A percentile compares a stretch with the other conserved stretches of the same genome.
phyloP scores from a whole-genome alignment of 2,888 invertebrate species.

The Microctonus aethiopoides region DNA sequence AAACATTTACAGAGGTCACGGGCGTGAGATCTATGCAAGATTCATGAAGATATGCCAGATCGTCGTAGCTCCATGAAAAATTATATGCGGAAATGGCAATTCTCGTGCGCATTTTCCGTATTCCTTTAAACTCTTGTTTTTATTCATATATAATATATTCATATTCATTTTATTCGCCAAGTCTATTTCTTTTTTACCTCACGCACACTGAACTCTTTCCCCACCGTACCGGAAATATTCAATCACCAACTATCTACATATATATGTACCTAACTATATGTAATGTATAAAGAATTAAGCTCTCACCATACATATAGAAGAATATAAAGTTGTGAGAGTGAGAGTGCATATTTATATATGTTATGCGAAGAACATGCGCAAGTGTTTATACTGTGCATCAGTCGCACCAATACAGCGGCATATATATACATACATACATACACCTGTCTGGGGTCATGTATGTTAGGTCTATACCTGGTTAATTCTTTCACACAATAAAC shows the following conservation, averaged over 20 bases:
- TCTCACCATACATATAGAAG: too few species aligned
- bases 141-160: background rate
- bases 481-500: too few species aligned
- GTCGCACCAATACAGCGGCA: too few species aligned
- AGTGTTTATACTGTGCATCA: too few species aligned
- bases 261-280: background rate
- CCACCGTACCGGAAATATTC: background rate
- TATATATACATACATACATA: too few species aligned
- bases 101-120: conserved; percentile 13
- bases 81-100: conserved; percentile 33
- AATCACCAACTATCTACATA: background rate
- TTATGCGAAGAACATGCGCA: too few species aligned
- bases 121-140: conserved; percentile 17
- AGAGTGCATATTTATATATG: too few species aligned
- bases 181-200: background rate
- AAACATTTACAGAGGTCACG: too few species aligned
- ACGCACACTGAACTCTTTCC: background rate
- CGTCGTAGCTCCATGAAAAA: conserved; percentile 55
- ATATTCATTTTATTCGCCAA: conserved; percentile 8
- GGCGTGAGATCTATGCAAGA: conserved; percentile 64
- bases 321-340: too few species aligned
- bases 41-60: conserved; percentile 52
- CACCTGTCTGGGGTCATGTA: too few species aligned
- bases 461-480: too few species aligned
- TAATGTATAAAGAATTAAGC: background rate